Conservation (phyloP, 92 coral and sea anemone species). For the Umimayanthus chanpuru region DNA sequence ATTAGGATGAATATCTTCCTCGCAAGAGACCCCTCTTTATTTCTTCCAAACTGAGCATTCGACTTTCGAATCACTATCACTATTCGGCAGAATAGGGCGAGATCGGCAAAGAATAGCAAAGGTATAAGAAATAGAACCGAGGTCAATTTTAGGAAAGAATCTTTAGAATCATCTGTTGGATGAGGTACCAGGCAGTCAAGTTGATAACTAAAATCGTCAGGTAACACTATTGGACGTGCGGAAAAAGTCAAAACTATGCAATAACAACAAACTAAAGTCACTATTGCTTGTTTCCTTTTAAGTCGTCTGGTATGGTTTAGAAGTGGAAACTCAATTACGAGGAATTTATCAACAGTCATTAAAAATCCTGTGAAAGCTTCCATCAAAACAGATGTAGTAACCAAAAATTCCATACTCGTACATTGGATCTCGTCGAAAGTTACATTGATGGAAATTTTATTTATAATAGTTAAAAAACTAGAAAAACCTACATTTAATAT, state of each 20-base stretch:
- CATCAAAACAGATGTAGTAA: neutral
- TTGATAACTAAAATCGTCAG: neutral
- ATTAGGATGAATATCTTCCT: conserved; percentile 9
- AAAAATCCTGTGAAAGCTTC: conserved; percentile 6
- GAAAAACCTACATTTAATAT: neutral
- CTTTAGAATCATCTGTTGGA: neutral
- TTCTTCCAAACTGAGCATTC: neutral
- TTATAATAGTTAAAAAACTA: neutral
- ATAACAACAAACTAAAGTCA: neutral
- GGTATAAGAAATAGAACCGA: neutral
- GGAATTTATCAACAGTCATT: conserved; percentile 4
- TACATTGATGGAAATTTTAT: neutral
- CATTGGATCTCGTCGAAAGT: neutral
- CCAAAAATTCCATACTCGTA: neutral
- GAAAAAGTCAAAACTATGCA: neutral
- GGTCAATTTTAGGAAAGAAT: neutral
- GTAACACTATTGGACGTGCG: neutral
- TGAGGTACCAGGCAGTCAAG: neutral
- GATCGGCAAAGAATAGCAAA: neutral
- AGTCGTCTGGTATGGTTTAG: neutral
- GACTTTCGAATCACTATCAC: neutral
- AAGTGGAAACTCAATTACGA: conserved; percentile 3
- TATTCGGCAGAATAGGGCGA: neutral
- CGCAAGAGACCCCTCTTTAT: conserved; percentile 1
- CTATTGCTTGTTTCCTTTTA: neutral